Percentiles rank a stretch among this genome's conserved stretches.
Evolutionary conservation across 2,113 vertebrate genomes (phyloP).

Genomic region (Gadus chalcogrammus): DNA sequence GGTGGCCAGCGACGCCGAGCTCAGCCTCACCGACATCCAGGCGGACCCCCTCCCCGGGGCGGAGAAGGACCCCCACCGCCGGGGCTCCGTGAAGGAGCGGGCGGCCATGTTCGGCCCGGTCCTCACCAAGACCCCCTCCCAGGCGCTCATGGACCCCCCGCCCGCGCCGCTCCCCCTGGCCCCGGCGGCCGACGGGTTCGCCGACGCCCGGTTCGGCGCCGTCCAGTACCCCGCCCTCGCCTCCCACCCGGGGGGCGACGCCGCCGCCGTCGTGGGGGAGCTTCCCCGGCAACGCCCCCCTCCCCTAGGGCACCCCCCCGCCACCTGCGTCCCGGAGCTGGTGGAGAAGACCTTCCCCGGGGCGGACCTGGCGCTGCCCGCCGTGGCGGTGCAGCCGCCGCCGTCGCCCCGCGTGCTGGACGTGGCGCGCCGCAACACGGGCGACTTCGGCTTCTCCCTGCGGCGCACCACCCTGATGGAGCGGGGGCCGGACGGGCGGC

Average conservation of each 20-base stretch:
- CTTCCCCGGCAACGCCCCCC: slow-evolving; percentile 42
- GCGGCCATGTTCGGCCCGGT: slow-evolving; percentile 83
- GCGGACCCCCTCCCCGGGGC: slow-evolving; percentile 62
- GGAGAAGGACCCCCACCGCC: slow-evolving; percentile 66
- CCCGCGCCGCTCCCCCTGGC: slow-evolving; percentile 76
- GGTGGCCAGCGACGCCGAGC: slow-evolving; percentile 83
- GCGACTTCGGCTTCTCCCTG: slow-evolving; percentile 95
- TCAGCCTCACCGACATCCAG: slow-evolving; percentile 80
- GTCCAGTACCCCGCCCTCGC: slow-evolving; percentile 22
- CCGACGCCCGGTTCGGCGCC: not conserved
- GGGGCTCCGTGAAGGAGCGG: slow-evolving; percentile 84
- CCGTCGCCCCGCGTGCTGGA: slow-evolving; percentile 81
- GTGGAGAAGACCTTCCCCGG: slow-evolving; percentile 78
- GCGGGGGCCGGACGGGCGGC: slow-evolving; percentile 79
- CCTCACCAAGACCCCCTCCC: slow-evolving; percentile 81
- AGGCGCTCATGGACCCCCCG: slow-evolving; percentile 76
- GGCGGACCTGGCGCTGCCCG: slow-evolving; percentile 79
- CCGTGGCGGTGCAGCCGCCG: slow-evolving; percentile 71
- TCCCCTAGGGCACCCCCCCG: slow-evolving; percentile 11
- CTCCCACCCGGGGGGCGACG: too few species aligned
- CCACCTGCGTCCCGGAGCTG: slow-evolving; percentile 75
- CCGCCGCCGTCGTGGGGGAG: too few species aligned
- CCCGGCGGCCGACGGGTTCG: slow-evolving; percentile 71
- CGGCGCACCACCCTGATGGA: slow-evolving; percentile 91
- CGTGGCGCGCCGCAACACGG: slow-evolving; percentile 87